These are phyloP conservation scores for Myotis findleyi DNA, from an alignment of 2,797 vertebrate species.

Conservation along the genomic window DNA sequence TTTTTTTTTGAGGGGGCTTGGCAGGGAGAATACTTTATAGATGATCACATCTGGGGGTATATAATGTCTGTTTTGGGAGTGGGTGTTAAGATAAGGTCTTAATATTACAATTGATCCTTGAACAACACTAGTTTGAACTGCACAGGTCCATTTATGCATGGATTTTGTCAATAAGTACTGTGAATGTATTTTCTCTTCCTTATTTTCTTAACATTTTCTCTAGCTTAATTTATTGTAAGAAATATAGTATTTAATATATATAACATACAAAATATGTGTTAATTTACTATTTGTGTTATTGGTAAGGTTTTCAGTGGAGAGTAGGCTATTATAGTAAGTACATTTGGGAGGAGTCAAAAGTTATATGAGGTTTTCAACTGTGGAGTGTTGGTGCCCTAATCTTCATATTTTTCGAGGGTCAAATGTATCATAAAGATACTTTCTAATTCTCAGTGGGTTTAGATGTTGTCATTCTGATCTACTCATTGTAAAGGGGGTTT, in stretches of 20 bases:
- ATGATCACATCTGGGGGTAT: background rate
- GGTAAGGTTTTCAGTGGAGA: background rate
- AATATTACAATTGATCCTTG: background rate
- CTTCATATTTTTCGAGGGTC: background rate
- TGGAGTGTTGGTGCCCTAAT: background rate
- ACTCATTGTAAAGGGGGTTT: background rate
- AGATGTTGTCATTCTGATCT: background rate
- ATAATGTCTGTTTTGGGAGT: background rate
- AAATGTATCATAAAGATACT: background rate
- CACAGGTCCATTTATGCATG: background rate
- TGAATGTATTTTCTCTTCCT: background rate
- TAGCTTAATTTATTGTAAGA: background rate
- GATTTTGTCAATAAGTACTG: background rate
- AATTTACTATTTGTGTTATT: background rate
- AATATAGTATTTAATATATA: background rate
- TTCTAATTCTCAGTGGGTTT: constrained; percentile 11
- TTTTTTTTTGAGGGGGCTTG: too few species aligned
- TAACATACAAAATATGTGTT: background rate
- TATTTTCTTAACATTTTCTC: background rate
- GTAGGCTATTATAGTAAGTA: background rate
- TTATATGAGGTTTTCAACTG: background rate
- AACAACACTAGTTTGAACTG: background rate
- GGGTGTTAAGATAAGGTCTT: background rate
- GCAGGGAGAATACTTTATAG: background rate
- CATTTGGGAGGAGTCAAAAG: background rate